Base-by-base conservation (phyloP, 2,113 vertebrate genomes). In the Pipa parva region DNA sequence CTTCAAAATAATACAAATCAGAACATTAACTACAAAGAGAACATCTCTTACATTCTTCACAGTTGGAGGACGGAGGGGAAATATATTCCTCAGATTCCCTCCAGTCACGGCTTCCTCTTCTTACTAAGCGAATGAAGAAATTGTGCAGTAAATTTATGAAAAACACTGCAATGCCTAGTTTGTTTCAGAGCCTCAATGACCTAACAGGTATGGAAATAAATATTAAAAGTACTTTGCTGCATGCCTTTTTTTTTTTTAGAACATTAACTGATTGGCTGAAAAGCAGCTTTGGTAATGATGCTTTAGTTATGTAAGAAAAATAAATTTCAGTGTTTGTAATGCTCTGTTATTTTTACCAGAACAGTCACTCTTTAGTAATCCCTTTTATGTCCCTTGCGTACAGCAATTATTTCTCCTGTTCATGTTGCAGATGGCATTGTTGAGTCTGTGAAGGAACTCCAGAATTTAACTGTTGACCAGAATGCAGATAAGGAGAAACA, bases 401-500 rank as follows among this genome's bases (percentile, higher is more conserved):
- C n/a, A 36, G 33, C 33, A 36, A 26, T 7, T 15, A 9, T 15
- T 9, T 20, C 39, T 11, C 22, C 63, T 80, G 17, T 63, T 25
- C 75, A 60, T 7, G 17, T 0, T 71, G 5, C 62, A 99, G 97
- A 85, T n/a, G 90, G 90, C 49, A 37, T 99, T 22, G 87, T 98
- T 77, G 82, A 78, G 59, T 93, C 89, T 76, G 80, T 92, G 63
- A 74, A 21, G 18, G 90, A 93, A 26, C 86, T 99, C 50, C 94
- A 97, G 71, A 85, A 74, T 60, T 85, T 97, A 65, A 84, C 68
- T 0, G 70, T 97, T 46, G 85, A 95, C 75, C 73, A 77, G 22
- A 82, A 87, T 0, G 81, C 87, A 39, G 90, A 94, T 59, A 95
- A 93, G 45, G 95, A 98, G 69, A 93, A 92, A 73, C 97, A 95